These are phyloP conservation scores for Atethmia centrago DNA, from an alignment of 2,888 invertebrate genomes.

Conservation along the genomic window DNA sequence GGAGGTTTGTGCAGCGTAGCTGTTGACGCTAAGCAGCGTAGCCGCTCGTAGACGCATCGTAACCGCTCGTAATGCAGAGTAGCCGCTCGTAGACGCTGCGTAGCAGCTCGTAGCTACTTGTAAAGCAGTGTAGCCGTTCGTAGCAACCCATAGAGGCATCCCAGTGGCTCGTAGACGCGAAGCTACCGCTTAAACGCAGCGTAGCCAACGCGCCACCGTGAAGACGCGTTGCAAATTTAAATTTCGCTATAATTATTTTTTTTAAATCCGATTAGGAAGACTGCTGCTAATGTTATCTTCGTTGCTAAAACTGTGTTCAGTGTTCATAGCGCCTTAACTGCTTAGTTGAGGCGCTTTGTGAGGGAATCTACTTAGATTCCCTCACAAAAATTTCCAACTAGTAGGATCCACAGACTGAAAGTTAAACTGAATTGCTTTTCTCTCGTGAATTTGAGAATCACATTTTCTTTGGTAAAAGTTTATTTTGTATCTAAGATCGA, in stretches of 20 bases:
- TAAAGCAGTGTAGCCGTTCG: neutral
- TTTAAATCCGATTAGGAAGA: neutral
- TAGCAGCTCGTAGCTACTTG: neutral
- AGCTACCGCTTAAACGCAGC: neutral
- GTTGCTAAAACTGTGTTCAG: neutral
- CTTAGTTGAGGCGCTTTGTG: too few relatives aligned
- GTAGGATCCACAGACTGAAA: neutral
- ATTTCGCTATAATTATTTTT: too few relatives aligned
- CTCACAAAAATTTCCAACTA: too few relatives aligned
- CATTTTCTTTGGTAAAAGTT: neutral
- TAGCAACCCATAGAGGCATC: neutral
- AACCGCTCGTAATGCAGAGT: neutral
- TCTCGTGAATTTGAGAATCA: neutral
- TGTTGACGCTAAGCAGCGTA: neutral
- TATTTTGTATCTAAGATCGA: neutral
- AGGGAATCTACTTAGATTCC: too few relatives aligned
- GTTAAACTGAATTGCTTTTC: neutral
- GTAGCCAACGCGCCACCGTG: neutral
- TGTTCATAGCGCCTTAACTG: neutral
- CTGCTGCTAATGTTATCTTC: neutral
- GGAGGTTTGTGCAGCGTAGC: neutral
- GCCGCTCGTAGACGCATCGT: neutral
- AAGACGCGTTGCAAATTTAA: neutral
- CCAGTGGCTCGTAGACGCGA: neutral
- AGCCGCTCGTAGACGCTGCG: too few relatives aligned